Percentiles rank a stretch among this genome's conserved stretches.
phyloP scores from a whole-genome alignment of 2,888 invertebrate species.

The Priocnemis perturbator region DNA sequence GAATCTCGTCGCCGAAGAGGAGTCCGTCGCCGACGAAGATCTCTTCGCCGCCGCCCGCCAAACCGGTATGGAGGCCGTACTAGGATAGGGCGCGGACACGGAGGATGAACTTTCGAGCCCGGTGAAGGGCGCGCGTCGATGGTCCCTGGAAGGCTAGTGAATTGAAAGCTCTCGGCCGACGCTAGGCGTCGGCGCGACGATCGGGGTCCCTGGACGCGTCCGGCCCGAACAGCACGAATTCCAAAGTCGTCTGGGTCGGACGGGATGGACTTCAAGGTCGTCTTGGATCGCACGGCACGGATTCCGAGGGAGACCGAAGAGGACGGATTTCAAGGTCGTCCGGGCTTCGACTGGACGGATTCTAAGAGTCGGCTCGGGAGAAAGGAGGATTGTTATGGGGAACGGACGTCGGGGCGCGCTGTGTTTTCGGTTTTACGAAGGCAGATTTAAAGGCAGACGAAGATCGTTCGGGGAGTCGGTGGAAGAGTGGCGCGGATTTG shows the following conservation, averaged over 20 bases:
- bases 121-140: conserved; percentile 4
- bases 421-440: conserved; percentile 59
- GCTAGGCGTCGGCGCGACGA: background rate
- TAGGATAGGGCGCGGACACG: conserved; percentile 43
- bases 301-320: no score
- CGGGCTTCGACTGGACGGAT: no score
- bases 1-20: conserved; percentile 51
- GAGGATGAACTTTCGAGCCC: background rate
- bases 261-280: no score
- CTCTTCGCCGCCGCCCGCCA: conserved; percentile 58
- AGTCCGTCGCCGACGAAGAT: conserved; percentile 68
- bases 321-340: no score
- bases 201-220: no score
- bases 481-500: background rate
- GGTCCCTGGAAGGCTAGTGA: no score
- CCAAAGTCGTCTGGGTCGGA: no score
- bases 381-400: no score
- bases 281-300: no score
- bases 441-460: background rate
- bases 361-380: no score
- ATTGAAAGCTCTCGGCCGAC: conserved; percentile 9
- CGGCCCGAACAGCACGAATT: no score
- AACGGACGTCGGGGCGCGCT: background rate
- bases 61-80: conserved; percentile 73
- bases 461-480: no score